Evolutionary conservation across 2,113 vertebrate genomes (phyloP).

Genomic region (Dunckerocampus dactyliophorus): DNA sequence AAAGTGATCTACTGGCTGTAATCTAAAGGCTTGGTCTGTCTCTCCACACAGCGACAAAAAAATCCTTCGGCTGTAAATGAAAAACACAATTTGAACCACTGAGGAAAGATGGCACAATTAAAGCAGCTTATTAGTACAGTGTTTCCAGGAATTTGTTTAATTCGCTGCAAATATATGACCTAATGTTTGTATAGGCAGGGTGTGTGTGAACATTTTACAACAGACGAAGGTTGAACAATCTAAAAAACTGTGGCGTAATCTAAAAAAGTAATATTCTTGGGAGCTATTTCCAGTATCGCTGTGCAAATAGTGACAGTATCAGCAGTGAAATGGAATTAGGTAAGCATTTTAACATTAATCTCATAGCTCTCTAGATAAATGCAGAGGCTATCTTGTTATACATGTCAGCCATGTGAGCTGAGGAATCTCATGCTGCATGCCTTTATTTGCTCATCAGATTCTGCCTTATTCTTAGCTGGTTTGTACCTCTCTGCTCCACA

Average conservation of each 20-base stretch:
- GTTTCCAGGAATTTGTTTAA: slow-evolving; percentile 18
- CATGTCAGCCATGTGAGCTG: slow-evolving; percentile 32
- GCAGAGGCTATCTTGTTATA: slow-evolving; percentile 43
- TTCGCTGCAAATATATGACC: background rate
- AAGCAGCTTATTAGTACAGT: slow-evolving; percentile 28
- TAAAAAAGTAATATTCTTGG: slow-evolving; percentile 50
- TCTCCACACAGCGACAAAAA: slow-evolving; percentile 46
- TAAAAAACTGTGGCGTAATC: slow-evolving; percentile 38
- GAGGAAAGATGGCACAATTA: slow-evolving; percentile 45
- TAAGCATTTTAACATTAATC: slow-evolving; percentile 50
- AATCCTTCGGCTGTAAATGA: slow-evolving; percentile 42
- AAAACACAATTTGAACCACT: slow-evolving; percentile 54
- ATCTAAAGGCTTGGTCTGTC: slow-evolving; percentile 33
- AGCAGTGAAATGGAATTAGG: slow-evolving; percentile 54
- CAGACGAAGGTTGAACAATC: slow-evolving; percentile 28
- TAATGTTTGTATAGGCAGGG: slow-evolving; percentile 4
- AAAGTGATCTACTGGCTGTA: slow-evolving; percentile 49
- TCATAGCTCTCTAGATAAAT: slow-evolving; percentile 34
- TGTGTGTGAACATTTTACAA: slow-evolving; percentile 16
- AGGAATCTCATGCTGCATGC: slow-evolving; percentile 33
- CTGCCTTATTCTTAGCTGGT: slow-evolving; percentile 56
- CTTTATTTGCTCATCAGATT: slow-evolving; percentile 66
- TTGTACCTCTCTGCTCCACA: slow-evolving; percentile 57
- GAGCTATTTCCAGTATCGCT: slow-evolving; percentile 42
- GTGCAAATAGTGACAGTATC: slow-evolving; percentile 45